phyloP scores from a whole-genome alignment of 1,140 invertebrate genomes.

The Bombus turneri region DNA sequence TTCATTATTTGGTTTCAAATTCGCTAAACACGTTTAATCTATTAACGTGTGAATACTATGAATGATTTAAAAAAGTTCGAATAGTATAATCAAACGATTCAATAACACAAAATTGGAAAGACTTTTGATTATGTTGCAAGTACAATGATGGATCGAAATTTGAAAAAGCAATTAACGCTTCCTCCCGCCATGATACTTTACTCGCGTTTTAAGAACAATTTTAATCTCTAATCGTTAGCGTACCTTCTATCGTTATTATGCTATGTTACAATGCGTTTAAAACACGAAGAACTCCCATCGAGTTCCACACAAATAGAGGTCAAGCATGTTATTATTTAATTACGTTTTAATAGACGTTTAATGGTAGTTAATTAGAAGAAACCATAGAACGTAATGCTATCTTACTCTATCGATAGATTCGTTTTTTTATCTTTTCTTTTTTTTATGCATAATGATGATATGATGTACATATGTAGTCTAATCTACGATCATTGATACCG shows the following conservation, averaged over 20 bases:
- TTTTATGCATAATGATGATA: conserved; percentile 73
- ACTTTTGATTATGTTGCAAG: conserved; percentile 40
- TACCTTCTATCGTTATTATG: conserved; percentile 64
- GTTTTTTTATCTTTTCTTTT: conserved; percentile 23
- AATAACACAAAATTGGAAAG: conserved; percentile 4
- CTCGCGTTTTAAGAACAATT: conserved; percentile 20
- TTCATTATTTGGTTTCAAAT: conserved; percentile 16
- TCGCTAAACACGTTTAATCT: conserved; percentile 47
- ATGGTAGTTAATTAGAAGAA: conserved; percentile 66
- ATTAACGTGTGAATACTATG: conserved; percentile 7
- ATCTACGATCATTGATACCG: conserved; percentile 55
- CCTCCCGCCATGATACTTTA: not conserved
- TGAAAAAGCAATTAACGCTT: conserved; percentile 3
- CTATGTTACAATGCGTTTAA: conserved; percentile 77
- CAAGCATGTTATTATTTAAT: conserved; percentile 65
- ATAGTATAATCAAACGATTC: not conserved
- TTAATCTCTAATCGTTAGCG: conserved; percentile 56
- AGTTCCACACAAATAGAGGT: conserved; percentile 65
- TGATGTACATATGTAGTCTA: conserved; percentile 68
- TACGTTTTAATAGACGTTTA: conserved; percentile 67
- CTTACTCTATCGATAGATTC: conserved; percentile 68
- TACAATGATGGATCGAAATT: conserved; percentile 27
- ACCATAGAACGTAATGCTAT: conserved; percentile 70
- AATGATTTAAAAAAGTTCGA: conserved; percentile 42
- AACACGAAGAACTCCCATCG: conserved; percentile 64